Conservation (phyloP, 2,888 invertebrate species). For the Hirtodrosophila trivittata region DNA sequence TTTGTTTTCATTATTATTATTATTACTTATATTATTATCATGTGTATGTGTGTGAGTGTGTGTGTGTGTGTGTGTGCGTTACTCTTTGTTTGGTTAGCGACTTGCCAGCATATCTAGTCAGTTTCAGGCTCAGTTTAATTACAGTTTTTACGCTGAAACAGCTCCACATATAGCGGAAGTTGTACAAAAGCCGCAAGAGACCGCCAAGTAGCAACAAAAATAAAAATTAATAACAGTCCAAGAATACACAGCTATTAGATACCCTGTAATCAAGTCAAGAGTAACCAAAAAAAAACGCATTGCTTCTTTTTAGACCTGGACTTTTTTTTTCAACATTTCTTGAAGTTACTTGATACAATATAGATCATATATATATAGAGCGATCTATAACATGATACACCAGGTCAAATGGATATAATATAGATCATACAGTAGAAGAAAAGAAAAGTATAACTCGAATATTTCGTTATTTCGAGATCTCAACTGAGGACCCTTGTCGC, state of each 20-base stretch:
- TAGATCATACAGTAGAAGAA: too few relatives aligned
- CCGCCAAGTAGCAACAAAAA: slow-evolving; percentile 40
- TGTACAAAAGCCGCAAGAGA: slow-evolving; percentile 73
- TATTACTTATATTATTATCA: too few relatives aligned
- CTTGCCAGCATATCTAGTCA: slow-evolving; percentile 15
- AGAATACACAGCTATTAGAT: not conserved
- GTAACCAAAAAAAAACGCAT: slow-evolving; percentile 10
- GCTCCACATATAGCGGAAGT: slow-evolving; percentile 72
- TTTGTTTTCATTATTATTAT: slow-evolving; percentile 5
- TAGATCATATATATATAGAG: too few relatives aligned
- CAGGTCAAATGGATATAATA: too few relatives aligned
- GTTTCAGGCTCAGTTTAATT: slow-evolving; percentile 61
- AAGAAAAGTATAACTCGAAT: too few relatives aligned
- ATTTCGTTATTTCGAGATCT: too few relatives aligned
- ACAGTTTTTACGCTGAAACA: slow-evolving; percentile 65
- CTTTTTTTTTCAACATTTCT: too few relatives aligned
- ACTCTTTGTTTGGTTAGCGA: slow-evolving; percentile 55
- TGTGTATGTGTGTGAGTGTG: not conserved
- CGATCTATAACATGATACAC: too few relatives aligned
- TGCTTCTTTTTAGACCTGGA: too few relatives aligned
- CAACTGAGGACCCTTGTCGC: too few relatives aligned
- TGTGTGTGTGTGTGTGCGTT: slow-evolving; percentile 27
- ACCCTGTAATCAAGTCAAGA: slow-evolving; percentile 12
- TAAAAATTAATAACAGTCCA: slow-evolving; percentile 21
- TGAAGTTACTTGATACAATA: too few relatives aligned